phyloP scores from a whole-genome alignment of 1,140 invertebrate species.

The Zaprionus camerounensis region DNA sequence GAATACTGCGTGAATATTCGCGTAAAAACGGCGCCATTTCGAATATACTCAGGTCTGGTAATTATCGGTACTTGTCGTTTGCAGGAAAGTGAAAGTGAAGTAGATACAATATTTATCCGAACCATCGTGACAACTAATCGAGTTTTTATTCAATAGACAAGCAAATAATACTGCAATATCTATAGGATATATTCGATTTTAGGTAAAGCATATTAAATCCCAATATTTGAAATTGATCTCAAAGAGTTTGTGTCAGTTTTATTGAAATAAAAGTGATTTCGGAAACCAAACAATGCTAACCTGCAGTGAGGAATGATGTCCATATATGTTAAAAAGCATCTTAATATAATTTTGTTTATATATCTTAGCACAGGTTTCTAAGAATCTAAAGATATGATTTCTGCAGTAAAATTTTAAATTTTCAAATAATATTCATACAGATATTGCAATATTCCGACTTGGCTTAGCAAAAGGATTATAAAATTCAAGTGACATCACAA shows the following conservation, averaged over 20 bases:
- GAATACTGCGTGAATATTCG: conserved; percentile 3
- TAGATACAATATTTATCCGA: conserved; percentile 3
- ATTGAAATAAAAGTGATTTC: no score
- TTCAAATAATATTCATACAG: no score
- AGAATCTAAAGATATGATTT: no score
- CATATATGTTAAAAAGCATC: neutral
- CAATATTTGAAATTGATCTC: no score
- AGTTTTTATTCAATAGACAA: neutral
- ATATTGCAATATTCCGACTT: neutral
- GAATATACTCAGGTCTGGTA: conserved; percentile 3
- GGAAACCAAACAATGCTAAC: no score
- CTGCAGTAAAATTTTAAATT: no score
- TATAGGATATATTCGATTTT: neutral
- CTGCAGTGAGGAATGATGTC: no score
- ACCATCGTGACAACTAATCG: neutral
- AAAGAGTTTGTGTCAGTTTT: no score
- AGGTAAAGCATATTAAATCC: neutral
- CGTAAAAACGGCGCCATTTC: conserved; percentile 7
- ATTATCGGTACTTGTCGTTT: conserved; percentile 8
- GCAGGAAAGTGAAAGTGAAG: conserved; percentile 33
- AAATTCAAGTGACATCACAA: neutral
- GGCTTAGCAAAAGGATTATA: neutral
- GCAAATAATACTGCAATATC: neutral
- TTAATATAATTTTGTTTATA: neutral
- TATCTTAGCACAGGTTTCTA: no score